Conservation (phyloP, 2,888 invertebrate species). For the Tenthredo amoena region DNA sequence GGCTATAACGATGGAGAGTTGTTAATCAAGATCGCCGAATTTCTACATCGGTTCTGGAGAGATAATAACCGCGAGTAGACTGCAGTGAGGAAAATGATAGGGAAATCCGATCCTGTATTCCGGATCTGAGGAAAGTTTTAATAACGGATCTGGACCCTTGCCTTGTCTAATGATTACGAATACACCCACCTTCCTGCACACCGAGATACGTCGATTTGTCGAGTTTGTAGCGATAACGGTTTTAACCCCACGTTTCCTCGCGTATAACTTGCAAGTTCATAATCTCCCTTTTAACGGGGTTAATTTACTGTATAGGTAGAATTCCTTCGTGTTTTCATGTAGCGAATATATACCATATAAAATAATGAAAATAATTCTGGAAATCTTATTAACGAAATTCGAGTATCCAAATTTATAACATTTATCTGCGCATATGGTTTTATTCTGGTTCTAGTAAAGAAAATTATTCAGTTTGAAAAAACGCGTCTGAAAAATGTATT, state of each 20-base stretch:
- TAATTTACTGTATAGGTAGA: not conserved
- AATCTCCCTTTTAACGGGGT: conserved; percentile 9
- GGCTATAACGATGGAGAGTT: not conserved
- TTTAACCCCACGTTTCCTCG: conserved; percentile 1
- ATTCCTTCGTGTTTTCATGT: not conserved
- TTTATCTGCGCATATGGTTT: not conserved
- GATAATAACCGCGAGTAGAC: not conserved
- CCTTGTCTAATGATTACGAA: not conserved
- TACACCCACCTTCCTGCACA: not conserved
- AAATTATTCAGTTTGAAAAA: not conserved
- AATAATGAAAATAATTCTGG: not conserved
- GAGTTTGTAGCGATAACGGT: not conserved
- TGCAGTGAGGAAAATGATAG: not conserved
- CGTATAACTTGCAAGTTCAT: not conserved
- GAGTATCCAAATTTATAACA: not conserved
- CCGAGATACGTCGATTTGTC: not conserved
- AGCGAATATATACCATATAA: not conserved
- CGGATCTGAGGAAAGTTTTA: not conserved
- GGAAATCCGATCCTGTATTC: not conserved
- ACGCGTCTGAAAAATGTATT: not conserved
- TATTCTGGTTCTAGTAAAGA: not conserved
- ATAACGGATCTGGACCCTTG: conserved; percentile 8
- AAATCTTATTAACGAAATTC: not conserved
- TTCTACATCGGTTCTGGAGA: not conserved
- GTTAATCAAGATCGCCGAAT: conserved; percentile 16